Base-by-base conservation (phyloP, 1,140 invertebrate species). In the Bombus terrestris region DNA sequence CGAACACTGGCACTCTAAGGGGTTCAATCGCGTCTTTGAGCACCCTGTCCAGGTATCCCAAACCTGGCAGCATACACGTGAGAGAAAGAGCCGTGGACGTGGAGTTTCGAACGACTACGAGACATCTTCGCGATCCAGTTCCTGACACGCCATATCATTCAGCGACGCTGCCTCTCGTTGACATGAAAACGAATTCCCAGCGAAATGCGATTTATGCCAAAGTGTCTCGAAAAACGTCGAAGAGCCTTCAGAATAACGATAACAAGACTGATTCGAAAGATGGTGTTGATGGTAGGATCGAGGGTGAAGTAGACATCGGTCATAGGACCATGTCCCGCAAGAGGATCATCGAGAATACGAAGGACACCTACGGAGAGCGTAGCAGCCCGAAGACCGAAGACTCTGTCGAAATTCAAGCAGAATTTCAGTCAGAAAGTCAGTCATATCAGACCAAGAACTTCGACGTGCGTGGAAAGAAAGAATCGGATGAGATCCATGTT, bases 321-420 rank as follows among this genome's bases (percentile, higher is more conserved):
- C 86, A 5, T 81, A 91, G 74, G 86, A 90, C 92, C 39, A 92
- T 95, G 87, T 95, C 94, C 18, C 87, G 94, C 5, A 92, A 90
- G 9, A 90, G 92, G 57, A 95, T 95, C 59, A 93, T 95, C 80
- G 89, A 88, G 39, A 94, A 94, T 57, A 90, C 83, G 1, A 87
- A 87, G 32, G 92, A 93, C 47, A 2, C 47, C 47, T 53, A 53
- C 47, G 47, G 47, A 22, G 47, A 53, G 18, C 47, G 47, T 22
- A 53, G 47, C 0, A 53, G 47, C 18, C 47, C 39, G 3, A 82
- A 39, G 8, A 35, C 32, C 8, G 76, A 53, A 25, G 82, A 84
- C 75, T 84, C 82, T 59, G 75, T 8, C 28, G 81, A 83, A 39
- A n/a, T 72, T 72, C 83, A 37, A 32, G 18, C 53, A 9, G 77